Evolutionary conservation across 2,113 vertebrate genomes (phyloP).

Genomic region (Plectropomus leopardus): DNA sequence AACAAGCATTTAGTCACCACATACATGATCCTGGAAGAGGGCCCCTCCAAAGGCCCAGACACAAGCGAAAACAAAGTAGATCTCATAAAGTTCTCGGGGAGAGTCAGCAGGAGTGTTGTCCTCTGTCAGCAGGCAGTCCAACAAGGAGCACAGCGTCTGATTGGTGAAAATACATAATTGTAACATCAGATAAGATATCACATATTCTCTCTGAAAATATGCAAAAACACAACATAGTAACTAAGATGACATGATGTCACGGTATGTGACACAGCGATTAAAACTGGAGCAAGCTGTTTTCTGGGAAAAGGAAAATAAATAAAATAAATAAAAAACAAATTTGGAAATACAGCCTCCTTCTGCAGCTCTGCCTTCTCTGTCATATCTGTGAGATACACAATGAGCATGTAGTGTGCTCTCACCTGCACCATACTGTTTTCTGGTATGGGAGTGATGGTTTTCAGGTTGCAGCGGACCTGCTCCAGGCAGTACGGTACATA

Average conservation of each 20-base stretch:
- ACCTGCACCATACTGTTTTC: constrained; percentile 87
- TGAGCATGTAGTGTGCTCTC: not conserved
- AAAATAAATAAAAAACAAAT: too few species aligned
- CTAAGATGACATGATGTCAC: not conserved
- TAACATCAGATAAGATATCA: too few species aligned
- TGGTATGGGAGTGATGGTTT: constrained; percentile 85
- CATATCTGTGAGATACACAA: not conserved
- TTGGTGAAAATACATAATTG: constrained; percentile 31
- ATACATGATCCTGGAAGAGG: constrained; percentile 89
- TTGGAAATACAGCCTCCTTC: too few species aligned
- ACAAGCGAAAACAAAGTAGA: constrained; percentile 88
- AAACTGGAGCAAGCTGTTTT: too few species aligned
- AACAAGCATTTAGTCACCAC: constrained; percentile 39
- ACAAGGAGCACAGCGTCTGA: constrained; percentile 86
- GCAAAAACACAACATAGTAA: not conserved
- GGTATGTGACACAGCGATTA: not conserved
- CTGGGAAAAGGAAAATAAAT: too few species aligned
- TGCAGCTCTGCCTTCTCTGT: too few species aligned
- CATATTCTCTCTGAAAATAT: not conserved
- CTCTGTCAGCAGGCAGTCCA: constrained; percentile 87
- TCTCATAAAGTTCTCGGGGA: constrained; percentile 86
- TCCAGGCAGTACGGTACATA: constrained; percentile 86
- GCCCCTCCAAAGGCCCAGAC: constrained; percentile 89
- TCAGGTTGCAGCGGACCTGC: constrained; percentile 86
- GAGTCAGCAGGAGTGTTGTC: constrained; percentile 89